These are phyloP conservation scores for Plagodis pulveraria DNA, from an alignment of 2,888 invertebrate species.

Conservation along the genomic window DNA sequence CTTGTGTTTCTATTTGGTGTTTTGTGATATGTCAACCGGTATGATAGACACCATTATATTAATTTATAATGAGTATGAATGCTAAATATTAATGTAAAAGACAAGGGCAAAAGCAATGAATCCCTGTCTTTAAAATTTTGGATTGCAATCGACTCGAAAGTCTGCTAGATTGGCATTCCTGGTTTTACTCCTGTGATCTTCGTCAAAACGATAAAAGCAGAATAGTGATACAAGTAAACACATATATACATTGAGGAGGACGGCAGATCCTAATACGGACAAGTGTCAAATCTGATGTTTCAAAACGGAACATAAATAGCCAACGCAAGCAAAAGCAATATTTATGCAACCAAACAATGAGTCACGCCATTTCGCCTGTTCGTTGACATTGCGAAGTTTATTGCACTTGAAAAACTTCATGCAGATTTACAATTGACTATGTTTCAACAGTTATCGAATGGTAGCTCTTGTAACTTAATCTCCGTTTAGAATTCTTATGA, in stretches of 20 bases:
- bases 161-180: no score
- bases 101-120: no score
- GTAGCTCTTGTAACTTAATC: slow-evolving; percentile 31
- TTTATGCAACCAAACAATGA: slow-evolving; percentile 65
- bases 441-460: slow-evolving; percentile 37
- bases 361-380: slow-evolving; percentile 50
- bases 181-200: no score
- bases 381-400: slow-evolving; percentile 69
- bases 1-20: no score
- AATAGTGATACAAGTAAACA: no score
- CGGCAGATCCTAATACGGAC: background rate
- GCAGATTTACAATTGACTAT: slow-evolving; percentile 38
- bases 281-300: slow-evolving; percentile 5
- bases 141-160: no score
- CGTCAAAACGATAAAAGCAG: no score
- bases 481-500: slow-evolving; percentile 24
- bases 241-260: background rate
- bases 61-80: no score
- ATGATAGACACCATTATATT: no score
- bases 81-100: no score
- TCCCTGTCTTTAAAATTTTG: no score
- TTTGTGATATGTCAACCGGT: no score
- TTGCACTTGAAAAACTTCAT: slow-evolving; percentile 54
- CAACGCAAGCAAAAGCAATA: slow-evolving; percentile 40
- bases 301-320: slow-evolving; percentile 8